Base-by-base conservation (phyloP, 2,888 invertebrate species). In the Brassicogethes aeneus region DNA sequence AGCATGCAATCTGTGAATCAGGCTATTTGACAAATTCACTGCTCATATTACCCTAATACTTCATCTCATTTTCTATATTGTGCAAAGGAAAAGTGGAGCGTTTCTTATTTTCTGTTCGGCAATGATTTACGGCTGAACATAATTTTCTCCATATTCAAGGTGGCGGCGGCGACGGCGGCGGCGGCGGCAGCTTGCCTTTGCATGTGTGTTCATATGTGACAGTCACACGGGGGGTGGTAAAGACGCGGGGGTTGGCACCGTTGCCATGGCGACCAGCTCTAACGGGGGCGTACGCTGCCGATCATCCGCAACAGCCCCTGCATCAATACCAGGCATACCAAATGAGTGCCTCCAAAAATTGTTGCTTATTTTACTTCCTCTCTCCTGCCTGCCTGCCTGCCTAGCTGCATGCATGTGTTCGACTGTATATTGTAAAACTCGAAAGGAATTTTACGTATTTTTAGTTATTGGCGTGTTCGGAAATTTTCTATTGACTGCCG, bases 221-320 rank as follows among this genome's bases (percentile, higher is more conserved):
- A 61, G 53, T 53, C 55, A 51, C 53, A 53, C 45, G 47, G 48
- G 41, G 43, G 38, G 36, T 40, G 40, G 43, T 36, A 39, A 44
- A 45, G 42, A 44, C 39, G 47, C 47, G 46, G 36, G 47, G 47
- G 48, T 47, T 48, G 49, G 51, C 49, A 42, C 45, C 50, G 55
- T 54, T 47, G 39, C 52, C 58, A 59, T 62, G 55, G 59, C 56
- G 53, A 65, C 65, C 53, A 57, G 59, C 60, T 59, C 55, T 51
- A 48, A 52, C 57, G 63, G 61, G 60, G 66, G 64, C 60, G 63
- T 61, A 7, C 58, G 56, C 59, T 59, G 60, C 62, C 63, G 65
- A 64, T 65, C 64, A 64, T 64, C 65, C 64, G 62, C 63, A 64
- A 61, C 63, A 60, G 59, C 60, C 60, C 61, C 61, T 61, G 63